Base-by-base conservation (phyloP, 2,113 vertebrate genomes). In the Eleginops maclovinus region DNA sequence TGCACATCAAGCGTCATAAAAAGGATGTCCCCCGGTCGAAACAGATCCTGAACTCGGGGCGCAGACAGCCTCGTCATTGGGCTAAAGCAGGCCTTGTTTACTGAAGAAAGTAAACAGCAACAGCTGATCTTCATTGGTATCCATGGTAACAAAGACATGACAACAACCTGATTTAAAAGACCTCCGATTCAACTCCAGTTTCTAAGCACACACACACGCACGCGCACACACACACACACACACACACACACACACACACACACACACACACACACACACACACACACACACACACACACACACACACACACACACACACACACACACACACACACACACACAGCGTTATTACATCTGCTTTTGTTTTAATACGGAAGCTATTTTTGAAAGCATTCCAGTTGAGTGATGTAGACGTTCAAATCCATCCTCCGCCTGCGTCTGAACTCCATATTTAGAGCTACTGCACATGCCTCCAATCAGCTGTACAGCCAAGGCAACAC, bases 301-400 rank as follows among this genome's bases (percentile, higher is more conserved):
- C 28, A 28, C 28, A 28, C 28, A 28, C 3, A 9, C 13, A 46
- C 14, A 63, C 61, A 22, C 53, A 50, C 58, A 26, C 31, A 21
- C 44, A 21, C 44, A 1, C 21, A 3, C 75, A 64, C 77, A 65
- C 82, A 49, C 75, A 66, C 76, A 67, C 83, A 47, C 81, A 40
- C 31, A 54, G 10, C 36, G 21, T 87, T 83, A 82, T 87, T 93
- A 85, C 85, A 88, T 79, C 88, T 87, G 77, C 87, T 91, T 86
- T 91, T 91, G 89, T 93, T 94, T 94, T 88, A 92, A 93, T 92
- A 89, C 55, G 61, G 91, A 93, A 91, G 91, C 94, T 95, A 95
- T 95, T 95, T 95, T 91, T 90, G 93, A 94, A 89, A 93, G 90
- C 95, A 95, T 95, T 95, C 94, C 93, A 91, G 86, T 80, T 67